Evolutionary conservation across 2,797 vertebrate genomes (phyloP).

Genomic region (Sebastes variabilis): DNA sequence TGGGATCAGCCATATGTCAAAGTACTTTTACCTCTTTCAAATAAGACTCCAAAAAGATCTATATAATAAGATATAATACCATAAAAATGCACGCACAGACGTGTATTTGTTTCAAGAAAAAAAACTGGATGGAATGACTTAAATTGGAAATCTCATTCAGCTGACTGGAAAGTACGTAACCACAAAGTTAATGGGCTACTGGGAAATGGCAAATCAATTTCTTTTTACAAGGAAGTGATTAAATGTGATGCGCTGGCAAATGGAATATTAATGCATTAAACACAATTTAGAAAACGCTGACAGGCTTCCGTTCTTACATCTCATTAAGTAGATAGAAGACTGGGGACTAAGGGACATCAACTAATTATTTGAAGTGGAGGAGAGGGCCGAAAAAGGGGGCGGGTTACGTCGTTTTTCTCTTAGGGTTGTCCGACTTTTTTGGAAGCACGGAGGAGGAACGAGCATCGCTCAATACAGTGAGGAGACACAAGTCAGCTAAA

Average conservation of each 20-base stretch:
- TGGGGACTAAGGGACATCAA: background rate
- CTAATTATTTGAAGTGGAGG: background rate
- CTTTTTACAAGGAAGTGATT: background rate
- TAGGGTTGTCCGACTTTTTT: background rate
- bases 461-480: no score
- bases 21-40: background rate
- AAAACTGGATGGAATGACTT: no score
- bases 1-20: background rate
- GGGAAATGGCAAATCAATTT: background rate
- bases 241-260: background rate
- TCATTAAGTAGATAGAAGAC: background rate
- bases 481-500: no score
- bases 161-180: background rate
- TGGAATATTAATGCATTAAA: background rate
- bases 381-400: background rate
- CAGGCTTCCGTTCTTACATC: background rate
- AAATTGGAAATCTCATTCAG: background rate
- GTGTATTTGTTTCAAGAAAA: background rate
- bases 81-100: background rate
- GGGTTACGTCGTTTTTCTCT: background rate
- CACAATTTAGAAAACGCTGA: background rate
- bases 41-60: background rate
- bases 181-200: background rate
- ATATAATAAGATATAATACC: background rate
- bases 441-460: no score